Base-by-base conservation (phyloP, 2,797 vertebrate species). In the Sebastiscus albofasciatus region DNA sequence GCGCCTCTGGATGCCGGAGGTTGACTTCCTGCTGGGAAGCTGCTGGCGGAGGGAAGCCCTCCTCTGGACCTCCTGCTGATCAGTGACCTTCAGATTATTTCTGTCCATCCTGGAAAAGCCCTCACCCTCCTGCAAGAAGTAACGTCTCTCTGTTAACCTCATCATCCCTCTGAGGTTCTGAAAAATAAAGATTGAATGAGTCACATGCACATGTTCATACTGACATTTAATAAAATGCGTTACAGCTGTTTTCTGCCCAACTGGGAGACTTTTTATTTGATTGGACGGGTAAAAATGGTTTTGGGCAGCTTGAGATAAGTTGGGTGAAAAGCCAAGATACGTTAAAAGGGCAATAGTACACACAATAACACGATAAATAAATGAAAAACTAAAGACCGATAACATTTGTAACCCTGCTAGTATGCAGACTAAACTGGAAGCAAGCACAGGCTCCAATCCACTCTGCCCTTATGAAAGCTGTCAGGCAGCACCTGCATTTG, bases 81-180 rank as follows among this genome's bases (percentile, higher is more conserved):
- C 18, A 5, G 46, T 77, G 36, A 73, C 62, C 73, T 83, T 68
- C 9, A 72, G n/a, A 42, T 82, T 88, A 14, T 33, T 89, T 82
- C 89, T 94, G 73, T 89, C 88, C 59, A 86, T 67, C 67, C 82
- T 91, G 75, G 34, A 68, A 49, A 73, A 82, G 24, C 77, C 36
- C 6, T 72, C 62, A 20, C 4, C 4, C 26, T 67, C 27, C 71
- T 3, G 92, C 59, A 93, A 86, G 67, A 94, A 95, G 79, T 67
- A 52, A 20, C 77, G 91, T 39, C 0, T 58, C 80, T 79, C 33
- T 60, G 34, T 26, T 2, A 20, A 13, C 67, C 78, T 86, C 69
- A 67, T 81, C 72, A 6, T 20, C 20, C 85, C 86, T 26, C 52
- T 39, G 27, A 16, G 68, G 62, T 26, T 62, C 91, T 91, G 70